Evolutionary conservation across 2,113 vertebrate species (phyloP), one percentile per base, ranked within the genome.

Genomic region (Pterocles orientalis): DNA sequence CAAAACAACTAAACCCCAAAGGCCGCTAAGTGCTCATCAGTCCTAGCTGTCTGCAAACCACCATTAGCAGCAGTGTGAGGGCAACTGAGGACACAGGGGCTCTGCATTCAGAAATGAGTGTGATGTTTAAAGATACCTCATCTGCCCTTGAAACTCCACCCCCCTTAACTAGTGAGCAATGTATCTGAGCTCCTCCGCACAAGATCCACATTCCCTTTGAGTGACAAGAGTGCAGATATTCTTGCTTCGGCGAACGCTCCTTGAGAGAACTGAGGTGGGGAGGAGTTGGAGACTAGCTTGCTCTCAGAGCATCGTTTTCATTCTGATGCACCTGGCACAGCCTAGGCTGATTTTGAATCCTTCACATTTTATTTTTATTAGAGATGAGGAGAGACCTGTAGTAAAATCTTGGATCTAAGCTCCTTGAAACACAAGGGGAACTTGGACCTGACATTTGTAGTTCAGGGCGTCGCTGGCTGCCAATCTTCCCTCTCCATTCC

Each of bases 181-280:
- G 88, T 45, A 90, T 91, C 82, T 48, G 57, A 91, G 91, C 93
- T 91, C 96, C 96, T 95, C 92, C 81, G 41, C 85, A 71, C 90
- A 95, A 75, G 90, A 83, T 78, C 73, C 89, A 76, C 82, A 54
- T 23, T 78, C 66, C 73, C 60, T 53, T 48, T 82, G 77, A 91
- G 77, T 85, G 93, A 95, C 81, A 97, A 19, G 83, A 84, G 91
- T 41, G 91, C 11, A 50, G 84, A 95, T 91, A 96, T 71, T 95
- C 94, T 91, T 81, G 78, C 92, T 88, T 77, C 78, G 23, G 43
- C 91, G 77, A 92, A 94, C 50, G 91, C 86, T 97, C 78, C 83
- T 39, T 87, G 79, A 69, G 69, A 87, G 95, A 82, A 69, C 82
- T 10, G 75, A 94, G 90, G 88, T 78, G 87, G 95, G 88, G 92